phyloP scores from a whole-genome alignment of 2,888 invertebrate species.

The Epinotia ramella region DNA sequence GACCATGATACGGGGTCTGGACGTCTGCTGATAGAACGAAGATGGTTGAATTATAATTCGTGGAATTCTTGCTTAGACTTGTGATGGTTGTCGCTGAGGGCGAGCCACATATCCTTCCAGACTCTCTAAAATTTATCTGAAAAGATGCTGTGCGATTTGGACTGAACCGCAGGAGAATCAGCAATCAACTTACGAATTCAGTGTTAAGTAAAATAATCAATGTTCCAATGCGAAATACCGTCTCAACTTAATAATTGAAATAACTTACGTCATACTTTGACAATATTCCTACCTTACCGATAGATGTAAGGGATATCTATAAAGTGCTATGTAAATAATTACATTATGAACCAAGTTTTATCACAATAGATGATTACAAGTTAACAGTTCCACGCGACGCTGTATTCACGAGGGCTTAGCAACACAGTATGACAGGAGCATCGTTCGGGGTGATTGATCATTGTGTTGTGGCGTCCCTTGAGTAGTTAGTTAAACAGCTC shows the following conservation, averaged over 20 bases:
- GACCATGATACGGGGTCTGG: too few relatives aligned
- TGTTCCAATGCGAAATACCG: not conserved
- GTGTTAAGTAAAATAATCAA: not conserved
- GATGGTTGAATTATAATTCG: too few relatives aligned
- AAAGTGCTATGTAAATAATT: not conserved
- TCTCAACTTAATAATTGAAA: not conserved
- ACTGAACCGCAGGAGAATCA: too few relatives aligned
- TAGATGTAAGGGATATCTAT: not conserved
- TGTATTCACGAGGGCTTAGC: conserved; percentile 61
- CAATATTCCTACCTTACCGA: not conserved
- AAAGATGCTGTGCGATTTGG: not conserved
- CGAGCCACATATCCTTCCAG: too few relatives aligned
- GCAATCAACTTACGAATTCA: not conserved
- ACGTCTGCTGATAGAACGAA: too few relatives aligned
- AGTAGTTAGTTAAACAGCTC: conserved; percentile 57
- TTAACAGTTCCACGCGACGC: conserved; percentile 11
- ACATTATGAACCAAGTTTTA: not conserved
- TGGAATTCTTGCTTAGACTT: too few relatives aligned
- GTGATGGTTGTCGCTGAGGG: too few relatives aligned
- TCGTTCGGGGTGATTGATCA: conserved; percentile 62
- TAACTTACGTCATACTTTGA: not conserved
- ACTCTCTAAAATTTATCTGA: not conserved
- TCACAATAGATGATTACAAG: conserved; percentile 21
- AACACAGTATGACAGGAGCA: conserved; percentile 51
- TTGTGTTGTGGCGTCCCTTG: conserved; percentile 52